Conservation (phyloP, 2,113 vertebrate genomes). For the Serinus canaria region DNA sequence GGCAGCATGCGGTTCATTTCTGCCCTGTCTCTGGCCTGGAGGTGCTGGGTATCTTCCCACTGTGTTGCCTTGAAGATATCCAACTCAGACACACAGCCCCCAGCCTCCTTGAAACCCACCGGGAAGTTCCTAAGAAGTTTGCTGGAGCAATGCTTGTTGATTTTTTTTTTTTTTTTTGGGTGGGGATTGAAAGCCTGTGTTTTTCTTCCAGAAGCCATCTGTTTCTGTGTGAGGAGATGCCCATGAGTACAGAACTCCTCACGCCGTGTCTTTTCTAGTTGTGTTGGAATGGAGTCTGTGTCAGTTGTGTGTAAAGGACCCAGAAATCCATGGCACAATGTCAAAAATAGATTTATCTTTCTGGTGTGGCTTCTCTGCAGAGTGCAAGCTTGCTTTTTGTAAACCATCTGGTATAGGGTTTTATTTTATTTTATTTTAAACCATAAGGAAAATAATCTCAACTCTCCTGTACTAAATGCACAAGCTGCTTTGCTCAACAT, state of each 20-base stretch:
- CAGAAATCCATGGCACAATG: neutral
- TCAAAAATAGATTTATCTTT: slow-evolving; percentile 12
- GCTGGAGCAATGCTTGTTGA: neutral
- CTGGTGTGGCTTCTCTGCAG: slow-evolving; percentile 54
- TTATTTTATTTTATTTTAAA: neutral
- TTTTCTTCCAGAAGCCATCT: neutral
- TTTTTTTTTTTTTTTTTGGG: neutral
- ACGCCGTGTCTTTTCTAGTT: neutral
- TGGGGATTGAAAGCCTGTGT: neutral
- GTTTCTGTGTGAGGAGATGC: neutral
- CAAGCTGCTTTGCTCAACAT: slow-evolving; percentile 47
- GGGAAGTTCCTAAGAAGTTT: neutral
- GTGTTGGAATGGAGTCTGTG: neutral
- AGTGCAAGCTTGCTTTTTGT: slow-evolving; percentile 54
- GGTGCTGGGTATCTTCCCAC: neutral
- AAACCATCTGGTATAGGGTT: neutral
- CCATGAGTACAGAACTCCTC: neutral
- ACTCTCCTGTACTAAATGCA: neutral
- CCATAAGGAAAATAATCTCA: neutral
- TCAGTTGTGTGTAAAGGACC: neutral
- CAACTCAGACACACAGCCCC: neutral
- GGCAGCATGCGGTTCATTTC: neutral
- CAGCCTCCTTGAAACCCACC: slow-evolving; percentile 14
- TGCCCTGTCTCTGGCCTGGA: neutral
- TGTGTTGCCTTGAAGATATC: neutral